Evolutionary conservation across 1,140 invertebrate genomes (phyloP).

Genomic region (Aphelenchoides besseyi): DNA sequence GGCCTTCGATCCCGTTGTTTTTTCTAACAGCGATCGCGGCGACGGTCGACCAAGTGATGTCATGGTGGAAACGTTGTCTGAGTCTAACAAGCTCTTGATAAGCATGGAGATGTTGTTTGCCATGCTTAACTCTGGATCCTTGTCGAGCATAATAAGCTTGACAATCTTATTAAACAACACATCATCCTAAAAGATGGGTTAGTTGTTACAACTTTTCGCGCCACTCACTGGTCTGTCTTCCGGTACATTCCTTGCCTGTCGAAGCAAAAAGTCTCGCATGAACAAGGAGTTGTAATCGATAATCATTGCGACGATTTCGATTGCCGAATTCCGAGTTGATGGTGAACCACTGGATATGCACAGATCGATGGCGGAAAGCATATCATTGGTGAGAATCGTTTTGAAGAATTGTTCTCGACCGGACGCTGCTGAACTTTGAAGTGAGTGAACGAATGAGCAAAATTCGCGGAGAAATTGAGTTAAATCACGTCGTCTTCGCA

Average conservation of each 20-base stretch:
- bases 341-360: conserved; percentile 73
- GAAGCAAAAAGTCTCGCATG: conserved; percentile 81
- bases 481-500: conserved; percentile 82
- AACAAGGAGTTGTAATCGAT: conserved; percentile 96
- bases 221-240: conserved; percentile 32
- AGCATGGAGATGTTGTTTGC: conserved; percentile 70
- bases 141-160: conserved; percentile 79
- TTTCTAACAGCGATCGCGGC: conserved; percentile 16
- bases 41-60: conserved; percentile 27
- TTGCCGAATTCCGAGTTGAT: conserved; percentile 81
- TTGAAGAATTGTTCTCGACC: conserved; percentile 74
- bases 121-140: conserved; percentile 80
- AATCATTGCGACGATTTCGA: conserved; percentile 95
- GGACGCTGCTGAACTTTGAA: conserved; percentile 69
- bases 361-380: conserved; percentile 84
- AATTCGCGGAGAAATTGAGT: conserved; percentile 97
- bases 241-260: conserved; percentile 41
- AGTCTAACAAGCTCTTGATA: conserved; percentile 86
- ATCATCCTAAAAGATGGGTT: conserved; percentile 72
- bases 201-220: conserved; percentile 13
- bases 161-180: conserved; percentile 94
- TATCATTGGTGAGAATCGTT: conserved; percentile 85
- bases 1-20: conserved; percentile 70
- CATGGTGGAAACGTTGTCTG: conserved; percentile 87
- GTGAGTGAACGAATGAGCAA: conserved; percentile 76